Base-by-base conservation (phyloP, 2,888 invertebrate species). In the Panzeria rudis region DNA sequence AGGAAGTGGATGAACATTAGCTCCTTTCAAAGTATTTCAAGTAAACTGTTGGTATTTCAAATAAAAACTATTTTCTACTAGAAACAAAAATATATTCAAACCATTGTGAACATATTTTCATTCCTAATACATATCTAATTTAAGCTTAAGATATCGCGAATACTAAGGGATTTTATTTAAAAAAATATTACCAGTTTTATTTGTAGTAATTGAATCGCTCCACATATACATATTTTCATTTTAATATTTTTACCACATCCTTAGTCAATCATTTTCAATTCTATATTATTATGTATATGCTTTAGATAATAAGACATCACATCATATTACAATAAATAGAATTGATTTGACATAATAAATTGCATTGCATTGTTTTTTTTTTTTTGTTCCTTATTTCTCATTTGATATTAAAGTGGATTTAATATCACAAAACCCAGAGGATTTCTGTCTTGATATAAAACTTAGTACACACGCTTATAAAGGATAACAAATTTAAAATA, bases 401-500 rank as follows among this genome's bases (percentile, higher is more conserved):
- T 64, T 9, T 75, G 20, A 54, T 32, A 20, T 32, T 11, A 25
- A 47, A 66, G 23, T 11, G 20, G 29, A 41, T 76, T 76, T 29
- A 52, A 29, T 47, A 32, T n/a, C 20, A 59, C 17, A 29, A 69
- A 61, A 20, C 61, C n/a, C 47, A 23, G 8, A n/a, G 68, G 59
- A 68, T 68, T 77, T 66, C 1, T 47, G 0, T 25, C 35, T 3
- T 41, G 17, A n/a, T 68, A 11, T 59, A 8, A 35, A 59, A 2
- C 32, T 47, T 20, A 44, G 17, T 59, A 17, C 29, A 54, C 25
- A 17, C 54, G 59, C 5, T 73, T 73, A 15, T 8, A 68, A 35
- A 23, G 7, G 35, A 77, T 68, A 77, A 77, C 59, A 59, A 59
- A 59, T 68, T 25, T 47, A 23, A 56, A 59, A 59, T 47, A 11